Evolutionary conservation across 2,888 invertebrate genomes (phyloP).

Genomic region (Andrena praecox): DNA sequence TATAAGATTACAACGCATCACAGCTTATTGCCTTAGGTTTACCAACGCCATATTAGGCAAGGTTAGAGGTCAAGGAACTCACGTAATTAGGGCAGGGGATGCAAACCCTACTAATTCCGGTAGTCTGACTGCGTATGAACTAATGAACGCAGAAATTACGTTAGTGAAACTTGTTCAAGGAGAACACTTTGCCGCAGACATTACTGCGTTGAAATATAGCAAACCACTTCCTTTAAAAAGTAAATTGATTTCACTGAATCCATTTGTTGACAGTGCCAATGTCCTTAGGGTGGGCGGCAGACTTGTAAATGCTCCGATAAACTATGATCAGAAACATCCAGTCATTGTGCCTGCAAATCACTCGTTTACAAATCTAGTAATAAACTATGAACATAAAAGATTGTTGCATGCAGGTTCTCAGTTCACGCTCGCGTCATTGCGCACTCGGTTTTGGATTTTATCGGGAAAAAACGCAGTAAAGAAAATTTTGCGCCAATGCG

Average conservation of each 20-base stretch:
- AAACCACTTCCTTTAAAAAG: background rate
- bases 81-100: background rate
- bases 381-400: background rate
- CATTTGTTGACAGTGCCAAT: slow-evolving; percentile 45
- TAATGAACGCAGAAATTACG: background rate
- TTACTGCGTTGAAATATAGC: background rate
- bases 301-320: slow-evolving; percentile 27
- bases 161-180: background rate
- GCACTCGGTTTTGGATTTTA: slow-evolving; percentile 12
- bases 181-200: background rate
- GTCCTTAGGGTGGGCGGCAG: slow-evolving; percentile 61
- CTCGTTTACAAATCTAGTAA: background rate
- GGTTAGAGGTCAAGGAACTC: background rate
- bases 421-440: background rate
- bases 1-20: background rate
- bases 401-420: slow-evolving; percentile 31
- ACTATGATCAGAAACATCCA: slow-evolving; percentile 31
- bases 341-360: background rate
- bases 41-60: background rate
- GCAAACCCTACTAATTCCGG: background rate
- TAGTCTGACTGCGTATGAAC: background rate
- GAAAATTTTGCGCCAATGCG: slow-evolving; percentile 6
- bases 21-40: background rate
- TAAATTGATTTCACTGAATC: slow-evolving; percentile 6
- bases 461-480: background rate